These are phyloP conservation scores for Papilio gigon DNA, from an alignment of 2,888 invertebrate species.

Conservation along the genomic window DNA sequence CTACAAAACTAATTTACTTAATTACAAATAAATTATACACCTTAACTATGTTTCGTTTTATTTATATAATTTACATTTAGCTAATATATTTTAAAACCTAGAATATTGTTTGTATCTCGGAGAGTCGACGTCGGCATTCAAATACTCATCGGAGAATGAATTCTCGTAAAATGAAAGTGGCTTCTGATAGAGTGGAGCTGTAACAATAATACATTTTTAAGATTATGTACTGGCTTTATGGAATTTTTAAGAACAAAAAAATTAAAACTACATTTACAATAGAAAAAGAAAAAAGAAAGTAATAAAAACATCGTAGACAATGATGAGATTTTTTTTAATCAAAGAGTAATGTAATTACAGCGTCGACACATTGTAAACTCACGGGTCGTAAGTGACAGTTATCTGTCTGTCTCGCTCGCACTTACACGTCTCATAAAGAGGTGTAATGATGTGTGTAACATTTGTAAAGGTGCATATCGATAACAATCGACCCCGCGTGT, in stretches of 20 bases:
- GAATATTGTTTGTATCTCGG: conserved; percentile 52
- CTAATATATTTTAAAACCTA: conserved; percentile 34
- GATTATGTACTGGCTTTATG: no score
- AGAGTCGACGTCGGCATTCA: conserved; percentile 58
- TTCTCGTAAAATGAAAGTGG: conserved; percentile 51
- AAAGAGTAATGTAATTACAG: no score
- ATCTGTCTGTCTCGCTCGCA: no score
- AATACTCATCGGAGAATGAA: conserved; percentile 53
- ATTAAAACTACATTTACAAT: conserved; percentile 67
- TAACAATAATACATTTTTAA: conserved; percentile 1
- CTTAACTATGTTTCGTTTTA: not conserved
- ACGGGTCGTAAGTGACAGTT: no score
- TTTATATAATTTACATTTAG: conserved; percentile 23
- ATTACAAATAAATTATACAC: conserved; percentile 14
- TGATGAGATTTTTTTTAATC: no score
- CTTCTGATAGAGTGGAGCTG: conserved; percentile 54
- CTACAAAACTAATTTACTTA: conserved; percentile 6
- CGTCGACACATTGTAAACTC: no score
- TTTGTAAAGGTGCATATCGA: no score
- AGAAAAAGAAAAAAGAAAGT: not conserved
- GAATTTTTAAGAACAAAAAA: not conserved
- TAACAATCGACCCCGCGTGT: no score
- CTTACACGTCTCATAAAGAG: no score
- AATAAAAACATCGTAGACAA: not conserved
- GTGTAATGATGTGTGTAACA: no score